Conservation (phyloP, 2,113 vertebrate genomes). For the Platycercus adscitus region DNA sequence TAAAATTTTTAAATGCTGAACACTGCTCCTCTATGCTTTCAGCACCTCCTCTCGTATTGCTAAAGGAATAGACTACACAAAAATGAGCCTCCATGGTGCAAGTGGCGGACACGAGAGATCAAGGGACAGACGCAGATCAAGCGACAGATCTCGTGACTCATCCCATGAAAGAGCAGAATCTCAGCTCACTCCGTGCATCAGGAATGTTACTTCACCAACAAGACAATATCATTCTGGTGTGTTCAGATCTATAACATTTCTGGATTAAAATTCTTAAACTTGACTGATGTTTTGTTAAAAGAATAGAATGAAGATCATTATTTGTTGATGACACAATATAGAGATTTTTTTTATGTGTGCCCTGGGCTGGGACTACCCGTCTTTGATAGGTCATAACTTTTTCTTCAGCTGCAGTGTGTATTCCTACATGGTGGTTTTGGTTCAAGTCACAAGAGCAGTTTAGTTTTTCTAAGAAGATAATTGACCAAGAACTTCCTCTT, state of each 20-base stretch:
- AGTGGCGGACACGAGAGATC: slow-evolving; percentile 92
- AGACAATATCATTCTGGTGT: slow-evolving; percentile 91
- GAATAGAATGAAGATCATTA: neutral
- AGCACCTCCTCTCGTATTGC: slow-evolving; percentile 82
- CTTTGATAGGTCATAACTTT: neutral
- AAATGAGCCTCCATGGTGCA: slow-evolving; percentile 95
- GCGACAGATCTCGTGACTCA: slow-evolving; percentile 95
- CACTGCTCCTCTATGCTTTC: neutral
- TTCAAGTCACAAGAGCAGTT: neutral
- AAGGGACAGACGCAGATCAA: slow-evolving; percentile 93
- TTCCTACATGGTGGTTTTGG: neutral
- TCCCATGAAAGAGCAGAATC: slow-evolving; percentile 95
- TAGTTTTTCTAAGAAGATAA: neutral
- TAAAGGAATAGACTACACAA: slow-evolving; percentile 82
- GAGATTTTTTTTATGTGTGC: neutral
- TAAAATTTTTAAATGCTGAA: neutral
- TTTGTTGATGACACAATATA: neutral
- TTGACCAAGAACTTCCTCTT: neutral
- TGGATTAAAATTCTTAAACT: neutral
- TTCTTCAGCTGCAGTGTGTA: neutral
- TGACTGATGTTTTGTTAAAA: neutral
- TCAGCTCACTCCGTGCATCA: slow-evolving; percentile 97
- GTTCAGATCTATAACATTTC: slow-evolving; percentile 32
- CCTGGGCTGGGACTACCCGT: neutral
- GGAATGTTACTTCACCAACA: slow-evolving; percentile 97